Conservation (phyloP, 1,140 invertebrate genomes). For the Oreohelix idahoensis region DNA sequence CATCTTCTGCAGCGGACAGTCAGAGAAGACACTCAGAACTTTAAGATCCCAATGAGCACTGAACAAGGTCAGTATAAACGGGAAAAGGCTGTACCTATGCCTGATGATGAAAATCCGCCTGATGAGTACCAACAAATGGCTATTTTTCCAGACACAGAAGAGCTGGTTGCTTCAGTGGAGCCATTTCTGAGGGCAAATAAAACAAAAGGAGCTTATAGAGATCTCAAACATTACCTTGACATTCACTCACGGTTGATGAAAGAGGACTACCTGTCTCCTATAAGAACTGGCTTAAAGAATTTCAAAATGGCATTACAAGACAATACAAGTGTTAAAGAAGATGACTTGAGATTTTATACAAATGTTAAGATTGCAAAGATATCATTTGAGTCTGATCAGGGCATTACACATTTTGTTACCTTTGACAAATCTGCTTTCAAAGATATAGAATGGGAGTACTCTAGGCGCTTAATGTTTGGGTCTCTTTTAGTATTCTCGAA, state of each 20-base stretch:
- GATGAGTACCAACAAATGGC: constrained; percentile 14
- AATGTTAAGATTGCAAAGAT: constrained; percentile 57
- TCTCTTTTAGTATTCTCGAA: constrained; percentile 80
- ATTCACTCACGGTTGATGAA: constrained; percentile 83
- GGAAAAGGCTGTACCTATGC: constrained; percentile 3
- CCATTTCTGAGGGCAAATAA: constrained; percentile 77
- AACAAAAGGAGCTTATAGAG: constrained; percentile 77
- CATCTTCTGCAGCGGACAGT: background rate
- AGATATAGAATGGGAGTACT: constrained; percentile 63
- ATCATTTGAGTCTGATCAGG: constrained; percentile 50
- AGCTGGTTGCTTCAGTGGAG: background rate
- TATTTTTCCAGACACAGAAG: constrained; percentile 35
- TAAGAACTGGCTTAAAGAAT: constrained; percentile 70
- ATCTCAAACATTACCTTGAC: constrained; percentile 81
- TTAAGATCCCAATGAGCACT: background rate
- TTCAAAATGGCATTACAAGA: constrained; percentile 38
- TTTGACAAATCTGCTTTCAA: constrained; percentile 53
- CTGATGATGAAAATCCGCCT: constrained; percentile 25
- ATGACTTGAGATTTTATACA: constrained; percentile 56
- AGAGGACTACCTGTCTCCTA: constrained; percentile 78
- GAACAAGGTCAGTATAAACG: background rate
- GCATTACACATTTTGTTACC: constrained; percentile 49
- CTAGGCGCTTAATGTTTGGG: constrained; percentile 80
- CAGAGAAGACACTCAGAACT: background rate
- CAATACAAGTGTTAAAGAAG: constrained; percentile 24